phyloP scores from a whole-genome alignment of 2,797 vertebrate species.

The Distichodus sexfasciatus region DNA sequence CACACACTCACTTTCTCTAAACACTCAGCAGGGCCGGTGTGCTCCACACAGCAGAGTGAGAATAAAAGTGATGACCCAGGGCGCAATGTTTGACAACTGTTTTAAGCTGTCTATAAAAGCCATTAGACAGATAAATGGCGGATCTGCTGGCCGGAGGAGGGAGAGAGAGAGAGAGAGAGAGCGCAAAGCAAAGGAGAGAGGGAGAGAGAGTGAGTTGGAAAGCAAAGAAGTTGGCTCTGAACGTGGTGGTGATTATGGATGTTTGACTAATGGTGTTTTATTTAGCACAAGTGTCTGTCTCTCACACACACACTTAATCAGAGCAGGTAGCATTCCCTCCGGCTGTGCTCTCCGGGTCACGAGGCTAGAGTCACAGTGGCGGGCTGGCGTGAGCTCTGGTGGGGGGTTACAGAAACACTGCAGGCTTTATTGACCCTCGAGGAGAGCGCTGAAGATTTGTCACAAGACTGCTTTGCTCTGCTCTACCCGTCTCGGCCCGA shows the following conservation, averaged over 20 bases:
- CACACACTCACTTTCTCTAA: slow-evolving; percentile 4
- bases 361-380: slow-evolving; percentile 22
- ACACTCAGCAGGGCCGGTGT: slow-evolving; percentile 23
- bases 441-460: slow-evolving; percentile 86
- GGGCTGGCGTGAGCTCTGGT: slow-evolving; percentile 33
- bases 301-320: not conserved
- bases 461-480: slow-evolving; percentile 68
- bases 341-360: slow-evolving; percentile 42
- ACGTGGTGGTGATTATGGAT: slow-evolving; percentile 18
- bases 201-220: not conserved
- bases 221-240: not conserved
- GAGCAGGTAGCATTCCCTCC: slow-evolving; percentile 60
- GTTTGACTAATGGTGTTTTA: slow-evolving; percentile 14
- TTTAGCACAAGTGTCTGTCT: not conserved
- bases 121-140: slow-evolving; percentile 87
- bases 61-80: slow-evolving; percentile 86
- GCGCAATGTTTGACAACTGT: slow-evolving; percentile 90
- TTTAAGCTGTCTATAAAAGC: slow-evolving; percentile 83
- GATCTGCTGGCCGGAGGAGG: slow-evolving; percentile 55
- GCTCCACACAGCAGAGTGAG: slow-evolving; percentile 65
- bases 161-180: not conserved
- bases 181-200: not conserved
- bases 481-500: slow-evolving; percentile 22
- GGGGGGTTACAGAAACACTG: slow-evolving; percentile 85
- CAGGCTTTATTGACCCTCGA: slow-evolving; percentile 90